A percentile compares a stretch with the other conserved stretches of the same genome.
These are phyloP conservation scores for Phaenicophaeus curvirostris DNA, from an alignment of 2,797 vertebrate species.

Conservation along the genomic window DNA sequence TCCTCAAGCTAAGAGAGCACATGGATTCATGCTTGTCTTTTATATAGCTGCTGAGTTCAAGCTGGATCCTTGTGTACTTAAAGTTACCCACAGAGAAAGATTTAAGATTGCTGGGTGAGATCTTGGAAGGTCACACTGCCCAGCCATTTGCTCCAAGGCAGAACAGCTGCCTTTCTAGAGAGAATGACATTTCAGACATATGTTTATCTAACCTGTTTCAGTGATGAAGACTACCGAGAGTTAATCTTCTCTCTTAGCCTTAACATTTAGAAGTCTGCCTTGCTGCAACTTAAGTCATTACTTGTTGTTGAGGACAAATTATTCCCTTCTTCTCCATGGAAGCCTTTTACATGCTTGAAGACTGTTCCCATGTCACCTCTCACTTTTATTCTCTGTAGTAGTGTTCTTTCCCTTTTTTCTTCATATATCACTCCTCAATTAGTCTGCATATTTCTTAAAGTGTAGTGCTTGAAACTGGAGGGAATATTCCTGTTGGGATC, in stretches of 20 bases:
- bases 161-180: neutral
- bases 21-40: neutral
- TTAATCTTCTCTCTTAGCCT: neutral
- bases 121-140: neutral
- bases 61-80: neutral
- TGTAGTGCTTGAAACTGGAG: neutral
- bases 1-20: neutral
- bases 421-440: neutral
- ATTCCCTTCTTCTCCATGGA: neutral
- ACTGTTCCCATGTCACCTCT: neutral
- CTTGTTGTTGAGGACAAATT: neutral
- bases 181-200: neutral
- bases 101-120: neutral
- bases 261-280: neutral
- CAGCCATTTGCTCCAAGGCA: slow-evolving; percentile 8
- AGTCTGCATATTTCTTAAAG: neutral
- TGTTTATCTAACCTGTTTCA: neutral
- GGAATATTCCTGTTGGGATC: neutral
- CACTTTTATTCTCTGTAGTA: neutral
- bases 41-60: neutral
- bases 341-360: neutral
- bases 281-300: neutral
- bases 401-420: neutral
- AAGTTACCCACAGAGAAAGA: neutral
- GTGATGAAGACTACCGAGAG: neutral